phyloP scores from a whole-genome alignment of 2,113 vertebrate species.

The Eulemur macaco region DNA sequence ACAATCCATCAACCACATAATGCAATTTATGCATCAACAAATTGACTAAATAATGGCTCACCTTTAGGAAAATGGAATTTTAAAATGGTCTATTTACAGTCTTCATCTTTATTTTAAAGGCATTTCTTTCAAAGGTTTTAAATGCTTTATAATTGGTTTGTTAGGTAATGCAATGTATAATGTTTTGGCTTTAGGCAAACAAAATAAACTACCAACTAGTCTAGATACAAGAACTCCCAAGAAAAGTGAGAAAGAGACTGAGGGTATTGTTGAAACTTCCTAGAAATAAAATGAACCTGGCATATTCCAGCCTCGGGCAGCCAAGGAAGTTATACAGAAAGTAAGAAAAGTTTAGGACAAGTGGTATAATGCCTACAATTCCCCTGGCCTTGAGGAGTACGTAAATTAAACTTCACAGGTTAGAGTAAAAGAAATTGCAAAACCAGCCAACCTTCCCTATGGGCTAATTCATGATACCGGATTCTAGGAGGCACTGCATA shows the following conservation, averaged over 20 bases:
- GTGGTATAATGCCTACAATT: background rate
- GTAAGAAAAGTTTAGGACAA: background rate
- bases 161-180: constrained; percentile 26
- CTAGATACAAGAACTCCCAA: constrained; percentile 14
- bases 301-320: background rate
- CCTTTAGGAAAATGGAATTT: constrained; percentile 34
- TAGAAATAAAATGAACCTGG: background rate
- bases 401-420: background rate
- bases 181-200: constrained; percentile 12
- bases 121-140: constrained; percentile 31
- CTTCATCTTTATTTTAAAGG: constrained; percentile 50
- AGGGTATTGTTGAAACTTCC: background rate
- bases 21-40: constrained; percentile 45
- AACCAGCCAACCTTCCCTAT: background rate
- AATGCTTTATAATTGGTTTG: background rate
- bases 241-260: background rate
- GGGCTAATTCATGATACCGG: background rate
- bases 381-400: background rate
- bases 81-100: constrained; percentile 17
- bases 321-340: background rate
- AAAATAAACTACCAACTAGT: constrained; percentile 5
- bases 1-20: constrained; percentile 39
- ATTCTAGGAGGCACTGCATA: background rate
- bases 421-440: background rate
- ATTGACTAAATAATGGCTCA: constrained; percentile 38